Evolutionary conservation across 2,113 vertebrate genomes (phyloP), one percentile per base, ranked within the genome.

Genomic region (Pachypanchax playfairii): DNA sequence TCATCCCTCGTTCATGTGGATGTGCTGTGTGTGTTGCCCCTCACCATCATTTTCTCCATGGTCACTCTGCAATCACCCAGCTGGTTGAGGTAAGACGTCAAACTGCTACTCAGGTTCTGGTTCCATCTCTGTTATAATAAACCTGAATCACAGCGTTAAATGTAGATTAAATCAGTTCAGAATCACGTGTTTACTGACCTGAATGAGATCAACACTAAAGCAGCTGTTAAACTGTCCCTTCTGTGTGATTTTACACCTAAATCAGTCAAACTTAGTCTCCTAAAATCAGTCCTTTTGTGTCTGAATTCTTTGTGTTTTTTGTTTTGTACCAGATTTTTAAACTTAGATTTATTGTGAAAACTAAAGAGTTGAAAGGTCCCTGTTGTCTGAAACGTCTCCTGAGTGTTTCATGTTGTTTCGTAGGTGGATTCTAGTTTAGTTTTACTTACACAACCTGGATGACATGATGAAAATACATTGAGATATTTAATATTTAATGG

Each of bases 51-150:
- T 87, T 73, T 80, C 78, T 83, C 82, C 90, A 85, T 77, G 87
- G 75, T 88, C 88, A 89, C 85, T n/a, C n/a, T 90, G 71, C 90
- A 76, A 77, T 87, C 87, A 89, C 85, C 87, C 91, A 93, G 92
- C 91, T 93, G 88, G 83, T 89, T 70, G 92, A 93, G 92, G 92
- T 93, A 92, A 93, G 92, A 85, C 70, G 29, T 54, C 49, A 10
- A 61, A 57, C 64, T 18, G 47, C 6, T 76, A 46, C 61, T 76
- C 70, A 15, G 71, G 62, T 12, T 31, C 41, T 18, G 4, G 14
- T 17, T 22, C 5, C 24, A 3, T 1, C n/a, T n/a, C n/a, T n/a
- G n/a, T n/a, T n/a, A n/a, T n/a, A n/a, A n/a, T n/a, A n/a, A n/a
- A n/a, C n/a, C n/a, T n/a, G n/a, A n/a, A n/a, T n/a, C 52, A 65